A percentile compares a stretch with the other conserved stretches of the same genome.
phyloP scores from a whole-genome alignment of 53 echinoderm and acorn worm genomes.

The Actinopyga echinites region DNA sequence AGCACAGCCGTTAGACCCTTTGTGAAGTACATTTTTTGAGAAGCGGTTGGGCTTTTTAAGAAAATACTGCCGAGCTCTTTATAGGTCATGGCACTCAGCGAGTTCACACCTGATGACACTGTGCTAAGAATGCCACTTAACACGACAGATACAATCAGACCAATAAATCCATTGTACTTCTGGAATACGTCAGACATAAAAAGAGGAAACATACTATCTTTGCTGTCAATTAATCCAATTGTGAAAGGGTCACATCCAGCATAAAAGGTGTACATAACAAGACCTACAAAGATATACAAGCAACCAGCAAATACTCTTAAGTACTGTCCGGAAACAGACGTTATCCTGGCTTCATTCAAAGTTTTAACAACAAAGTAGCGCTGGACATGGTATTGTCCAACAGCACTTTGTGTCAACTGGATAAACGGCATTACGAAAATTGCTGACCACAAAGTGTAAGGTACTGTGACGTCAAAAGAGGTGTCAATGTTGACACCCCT shows the following conservation, averaged over 20 bases:
- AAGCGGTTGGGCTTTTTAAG: not conserved
- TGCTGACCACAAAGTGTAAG: not conserved
- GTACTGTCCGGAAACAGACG: not conserved
- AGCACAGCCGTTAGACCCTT: not conserved
- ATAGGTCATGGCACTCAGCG: not conserved
- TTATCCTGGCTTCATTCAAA: not conserved
- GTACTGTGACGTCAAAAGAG: not conserved
- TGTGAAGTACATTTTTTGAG: not conserved
- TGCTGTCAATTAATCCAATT: not conserved
- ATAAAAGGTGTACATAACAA: not conserved
- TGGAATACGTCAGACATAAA: not conserved
- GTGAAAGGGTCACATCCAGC: not conserved
- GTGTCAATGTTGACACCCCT: not conserved
- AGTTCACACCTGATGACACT: not conserved
- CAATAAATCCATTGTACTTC: not conserved
- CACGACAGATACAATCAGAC: not conserved
- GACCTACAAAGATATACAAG: not conserved
- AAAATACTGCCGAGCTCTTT: not conserved
- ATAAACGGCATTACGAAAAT: not conserved
- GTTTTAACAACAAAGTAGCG: not conserved
- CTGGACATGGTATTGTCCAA: conserved; percentile 1
- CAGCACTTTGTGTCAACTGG: not conserved
- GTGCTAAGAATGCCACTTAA: not conserved
- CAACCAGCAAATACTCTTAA: not conserved
- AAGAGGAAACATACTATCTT: not conserved